Conservation (phyloP, 1,140 invertebrate species). For the Hylaeus volcanicus region DNA sequence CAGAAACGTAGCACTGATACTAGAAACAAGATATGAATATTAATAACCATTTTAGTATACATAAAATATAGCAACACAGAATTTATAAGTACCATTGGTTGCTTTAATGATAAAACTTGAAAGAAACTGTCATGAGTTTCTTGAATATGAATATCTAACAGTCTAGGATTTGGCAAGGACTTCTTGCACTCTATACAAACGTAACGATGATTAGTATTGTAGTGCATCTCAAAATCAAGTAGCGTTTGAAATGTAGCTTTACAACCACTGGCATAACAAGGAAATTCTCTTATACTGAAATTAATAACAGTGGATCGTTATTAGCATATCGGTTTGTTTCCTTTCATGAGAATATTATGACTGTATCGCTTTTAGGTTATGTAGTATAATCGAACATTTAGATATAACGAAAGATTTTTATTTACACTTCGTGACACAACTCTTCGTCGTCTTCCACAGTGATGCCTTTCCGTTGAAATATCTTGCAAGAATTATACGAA, state of each 20-base stretch:
- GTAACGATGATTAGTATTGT: conserved; percentile 79
- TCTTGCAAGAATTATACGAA: conserved; percentile 70
- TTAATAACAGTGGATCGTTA: conserved; percentile 28
- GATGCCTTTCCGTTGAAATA: conserved; percentile 74
- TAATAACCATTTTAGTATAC: conserved; percentile 26
- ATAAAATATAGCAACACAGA: conserved; percentile 1
- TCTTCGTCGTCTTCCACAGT: conserved; percentile 77
- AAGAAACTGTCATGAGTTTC: conserved; percentile 88
- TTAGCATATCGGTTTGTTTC: neutral
- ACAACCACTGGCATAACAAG: conserved; percentile 77
- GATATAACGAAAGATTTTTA: conserved; percentile 13
- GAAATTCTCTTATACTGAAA: conserved; percentile 76
- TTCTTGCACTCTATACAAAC: conserved; percentile 82
- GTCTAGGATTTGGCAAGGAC: conserved; percentile 82
- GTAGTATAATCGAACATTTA: neutral
- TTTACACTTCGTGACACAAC: conserved; percentile 75
- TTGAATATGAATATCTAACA: conserved; percentile 86
- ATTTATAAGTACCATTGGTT: conserved; percentile 82
- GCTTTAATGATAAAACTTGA: conserved; percentile 82
- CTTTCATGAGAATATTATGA: neutral
- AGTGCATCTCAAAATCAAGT: conserved; percentile 80
- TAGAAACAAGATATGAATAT: conserved; percentile 76
- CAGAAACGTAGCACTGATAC: conserved; percentile 85
- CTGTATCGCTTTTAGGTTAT: conserved; percentile 31
- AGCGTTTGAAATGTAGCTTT: conserved; percentile 74